These are phyloP conservation scores for Drosophila sechellia DNA, from an alignment of 1,140 invertebrate species.

Conservation along the genomic window DNA sequence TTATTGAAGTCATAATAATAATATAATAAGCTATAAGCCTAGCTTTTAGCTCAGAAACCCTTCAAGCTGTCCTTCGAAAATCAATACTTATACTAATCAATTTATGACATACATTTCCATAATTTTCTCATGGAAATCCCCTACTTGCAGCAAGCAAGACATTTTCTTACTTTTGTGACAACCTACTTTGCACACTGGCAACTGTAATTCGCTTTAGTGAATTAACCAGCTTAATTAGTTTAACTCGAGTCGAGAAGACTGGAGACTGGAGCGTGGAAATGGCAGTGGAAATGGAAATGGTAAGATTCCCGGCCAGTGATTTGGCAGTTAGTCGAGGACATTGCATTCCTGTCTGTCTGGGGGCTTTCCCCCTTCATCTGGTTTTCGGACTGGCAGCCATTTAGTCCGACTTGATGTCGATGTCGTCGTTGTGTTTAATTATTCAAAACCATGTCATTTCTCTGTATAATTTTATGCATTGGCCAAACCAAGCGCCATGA, in stretches of 20 bases:
- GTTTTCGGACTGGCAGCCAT: conserved; percentile 40
- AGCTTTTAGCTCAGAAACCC: too few relatives aligned
- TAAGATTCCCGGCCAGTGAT: conserved; percentile 43
- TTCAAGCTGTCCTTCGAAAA: neutral
- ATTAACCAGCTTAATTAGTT: conserved; percentile 49
- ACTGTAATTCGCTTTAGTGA: conserved; percentile 39
- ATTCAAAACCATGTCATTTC: conserved; percentile 84
- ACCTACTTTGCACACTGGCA: conserved; percentile 7
- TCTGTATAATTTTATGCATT: conserved; percentile 84
- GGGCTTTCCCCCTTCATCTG: conserved; percentile 26
- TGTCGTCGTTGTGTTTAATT: conserved; percentile 78
- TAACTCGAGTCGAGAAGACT: conserved; percentile 22
- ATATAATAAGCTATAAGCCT: too few relatives aligned
- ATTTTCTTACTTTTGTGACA: conserved; percentile 2
- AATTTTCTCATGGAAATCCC: neutral
- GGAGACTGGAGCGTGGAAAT: conserved; percentile 24
- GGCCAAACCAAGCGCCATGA: conserved; percentile 71
- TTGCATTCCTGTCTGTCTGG: conserved; percentile 47
- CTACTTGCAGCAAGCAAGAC: neutral
- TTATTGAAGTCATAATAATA: too few relatives aligned
- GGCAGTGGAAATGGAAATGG: conserved; percentile 18
- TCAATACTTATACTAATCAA: neutral
- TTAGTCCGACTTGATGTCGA: conserved; percentile 48
- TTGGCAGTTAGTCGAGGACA: conserved; percentile 48
- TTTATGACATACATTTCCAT: conserved; percentile 1